Conservation (phyloP, 2,888 invertebrate genomes). For the Beris morrisii region DNA sequence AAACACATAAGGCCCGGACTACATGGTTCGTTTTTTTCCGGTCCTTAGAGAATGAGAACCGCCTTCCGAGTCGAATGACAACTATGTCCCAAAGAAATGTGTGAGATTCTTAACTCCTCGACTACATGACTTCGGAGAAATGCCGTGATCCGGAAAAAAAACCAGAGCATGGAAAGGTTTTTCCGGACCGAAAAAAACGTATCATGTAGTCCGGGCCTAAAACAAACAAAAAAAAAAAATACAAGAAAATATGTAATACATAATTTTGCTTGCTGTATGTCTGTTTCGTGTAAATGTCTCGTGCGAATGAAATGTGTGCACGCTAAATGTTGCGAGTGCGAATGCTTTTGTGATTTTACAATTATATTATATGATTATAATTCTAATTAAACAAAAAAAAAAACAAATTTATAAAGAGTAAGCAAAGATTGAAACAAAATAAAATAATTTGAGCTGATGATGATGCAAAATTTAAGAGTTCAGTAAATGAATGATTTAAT, state of each 20-base stretch:
- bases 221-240: background rate
- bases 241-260: slow-evolving; percentile 37
- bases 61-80: too few relatives aligned
- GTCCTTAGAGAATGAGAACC: too few relatives aligned
- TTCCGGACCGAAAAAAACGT: too few relatives aligned
- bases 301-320: background rate
- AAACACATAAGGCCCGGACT: slow-evolving; percentile 4
- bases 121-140: too few relatives aligned
- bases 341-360: slow-evolving; percentile 19
- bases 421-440: background rate
- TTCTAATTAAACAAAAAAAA: slow-evolving; percentile 1
- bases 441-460: slow-evolving; percentile 2
- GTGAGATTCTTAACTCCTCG: too few relatives aligned
- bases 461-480: slow-evolving; percentile 12
- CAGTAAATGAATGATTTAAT: slow-evolving; percentile 24
- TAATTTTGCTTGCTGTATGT: slow-evolving; percentile 26
- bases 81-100: too few relatives aligned
- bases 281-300: slow-evolving; percentile 26
- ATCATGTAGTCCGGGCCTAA: background rate
- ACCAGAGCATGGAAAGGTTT: too few relatives aligned
- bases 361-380: slow-evolving; percentile 11
- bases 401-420: slow-evolving; percentile 10
- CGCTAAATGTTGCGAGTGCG: background rate
- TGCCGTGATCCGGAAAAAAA: too few relatives aligned
- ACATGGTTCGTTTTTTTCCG: too few relatives aligned